Percentiles rank a stretch among this genome's conserved stretches.
phyloP scores from a whole-genome alignment of 1,140 invertebrate species.

The Sminthurides bifidus region DNA sequence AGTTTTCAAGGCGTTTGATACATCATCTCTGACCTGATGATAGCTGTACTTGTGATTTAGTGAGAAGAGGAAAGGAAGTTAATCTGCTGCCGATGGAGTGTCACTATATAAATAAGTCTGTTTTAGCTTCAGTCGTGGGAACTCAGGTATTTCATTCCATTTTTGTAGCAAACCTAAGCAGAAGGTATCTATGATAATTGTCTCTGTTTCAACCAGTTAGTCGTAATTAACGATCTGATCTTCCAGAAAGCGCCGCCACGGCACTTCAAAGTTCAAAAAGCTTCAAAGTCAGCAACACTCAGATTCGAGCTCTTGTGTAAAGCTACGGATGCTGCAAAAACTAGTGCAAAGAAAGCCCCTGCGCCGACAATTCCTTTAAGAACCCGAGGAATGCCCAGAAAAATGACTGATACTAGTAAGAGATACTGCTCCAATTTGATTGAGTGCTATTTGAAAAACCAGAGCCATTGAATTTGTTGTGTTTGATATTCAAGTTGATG shows the following conservation, averaged over 20 bases:
- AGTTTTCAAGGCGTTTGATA: no score
- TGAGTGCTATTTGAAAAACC: neutral
- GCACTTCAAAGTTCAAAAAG: slow-evolving; percentile 88
- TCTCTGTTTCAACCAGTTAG: neutral
- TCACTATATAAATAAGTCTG: slow-evolving; percentile 89
- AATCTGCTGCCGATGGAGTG: slow-evolving; percentile 87
- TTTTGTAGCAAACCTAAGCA: neutral
- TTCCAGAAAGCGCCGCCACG: slow-evolving; percentile 47
- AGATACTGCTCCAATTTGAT: neutral
- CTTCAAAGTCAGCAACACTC: slow-evolving; percentile 85
- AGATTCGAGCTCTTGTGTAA: slow-evolving; percentile 81
- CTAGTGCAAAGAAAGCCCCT: slow-evolving; percentile 75
- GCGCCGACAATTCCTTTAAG: slow-evolving; percentile 79
- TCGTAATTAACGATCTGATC: neutral
- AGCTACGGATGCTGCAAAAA: slow-evolving; percentile 67
- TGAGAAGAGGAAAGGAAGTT: slow-evolving; percentile 73
- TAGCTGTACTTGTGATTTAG: no score
- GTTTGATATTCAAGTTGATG: neutral
- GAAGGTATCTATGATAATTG: neutral
- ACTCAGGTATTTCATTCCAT: slow-evolving; percentile 35
- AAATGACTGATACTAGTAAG: slow-evolving; percentile 90
- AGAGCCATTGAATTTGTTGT: slow-evolving; percentile 6
- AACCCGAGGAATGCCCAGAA: slow-evolving; percentile 84
- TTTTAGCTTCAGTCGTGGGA: slow-evolving; percentile 71
- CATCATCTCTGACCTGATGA: no score